phyloP scores from a whole-genome alignment of 2,888 invertebrate species.

The Lysandra coridon region DNA sequence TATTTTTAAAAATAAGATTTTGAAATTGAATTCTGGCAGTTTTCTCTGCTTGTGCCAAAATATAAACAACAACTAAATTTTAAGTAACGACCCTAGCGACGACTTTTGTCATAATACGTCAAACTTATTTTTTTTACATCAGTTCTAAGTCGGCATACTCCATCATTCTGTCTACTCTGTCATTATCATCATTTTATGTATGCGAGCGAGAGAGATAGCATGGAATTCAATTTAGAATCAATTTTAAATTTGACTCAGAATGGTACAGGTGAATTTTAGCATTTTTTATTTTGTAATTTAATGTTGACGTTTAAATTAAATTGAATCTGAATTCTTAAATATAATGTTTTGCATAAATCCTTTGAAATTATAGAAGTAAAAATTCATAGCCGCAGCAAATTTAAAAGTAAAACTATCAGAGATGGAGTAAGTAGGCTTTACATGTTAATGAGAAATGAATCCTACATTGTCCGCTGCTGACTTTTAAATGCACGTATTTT shows the following conservation, averaged over 20 bases:
- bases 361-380: not conserved
- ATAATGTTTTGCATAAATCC: not conserved
- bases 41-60: no score
- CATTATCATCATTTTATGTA: no score
- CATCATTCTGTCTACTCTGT: no score
- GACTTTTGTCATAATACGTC: no score
- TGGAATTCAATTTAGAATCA: not conserved
- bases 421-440: constrained; percentile 15
- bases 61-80: no score
- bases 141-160: no score
- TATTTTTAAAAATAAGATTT: no score
- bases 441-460: constrained; percentile 16
- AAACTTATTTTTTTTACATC: no score
- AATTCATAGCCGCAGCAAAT: not conserved
- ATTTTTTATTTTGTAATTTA: not conserved
- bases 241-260: not conserved
- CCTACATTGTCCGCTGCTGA: not conserved
- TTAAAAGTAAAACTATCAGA: constrained; percentile 14
- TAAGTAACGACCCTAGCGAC: no score
- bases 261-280: not conserved
- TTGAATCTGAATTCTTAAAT: not conserved
- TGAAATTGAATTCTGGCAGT: no score
- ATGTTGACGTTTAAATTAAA: not conserved
- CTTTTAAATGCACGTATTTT: not conserved
- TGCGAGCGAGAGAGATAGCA: no score